Percentiles rank a stretch among this genome's conserved stretches.
Conservation (phyloP, 2,888 invertebrate species). For the Ametastegia equiseti region DNA sequence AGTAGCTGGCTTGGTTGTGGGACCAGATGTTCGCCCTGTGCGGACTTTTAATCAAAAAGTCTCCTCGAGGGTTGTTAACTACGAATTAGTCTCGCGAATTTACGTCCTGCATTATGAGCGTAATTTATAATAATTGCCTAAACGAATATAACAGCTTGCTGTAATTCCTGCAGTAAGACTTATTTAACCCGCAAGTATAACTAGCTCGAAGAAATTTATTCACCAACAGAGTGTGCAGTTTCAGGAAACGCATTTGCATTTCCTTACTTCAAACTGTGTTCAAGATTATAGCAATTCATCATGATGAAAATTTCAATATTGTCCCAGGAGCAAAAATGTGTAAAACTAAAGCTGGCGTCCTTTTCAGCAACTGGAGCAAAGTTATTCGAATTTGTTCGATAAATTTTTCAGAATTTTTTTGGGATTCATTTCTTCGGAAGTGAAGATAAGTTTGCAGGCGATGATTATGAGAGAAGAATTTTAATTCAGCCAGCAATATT, state of each 20-base stretch:
- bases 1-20: background rate
- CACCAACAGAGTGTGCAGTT: background rate
- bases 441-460: background rate
- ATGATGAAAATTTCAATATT: background rate
- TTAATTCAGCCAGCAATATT: background rate
- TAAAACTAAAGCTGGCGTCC: too few relatives aligned
- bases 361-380: too few relatives aligned
- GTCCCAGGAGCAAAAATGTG: too few relatives aligned
- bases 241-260: background rate
- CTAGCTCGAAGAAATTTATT: background rate
- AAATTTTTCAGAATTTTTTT: background rate
- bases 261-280: background rate
- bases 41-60: constrained; percentile 64
- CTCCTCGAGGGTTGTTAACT: constrained; percentile 60
- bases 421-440: background rate
- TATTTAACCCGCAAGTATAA: background rate
- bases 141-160: constrained; percentile 16
- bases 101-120: constrained; percentile 62
- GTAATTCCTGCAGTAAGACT: constrained; percentile 28
- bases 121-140: constrained; percentile 60
- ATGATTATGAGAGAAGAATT: background rate
- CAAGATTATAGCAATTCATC: background rate
- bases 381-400: too few relatives aligned
- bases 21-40: constrained; percentile 34
- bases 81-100: constrained; percentile 66